Evolutionary conservation across 2,888 invertebrate genomes (phyloP).

Genomic region (Zaprionus lineosus): DNA sequence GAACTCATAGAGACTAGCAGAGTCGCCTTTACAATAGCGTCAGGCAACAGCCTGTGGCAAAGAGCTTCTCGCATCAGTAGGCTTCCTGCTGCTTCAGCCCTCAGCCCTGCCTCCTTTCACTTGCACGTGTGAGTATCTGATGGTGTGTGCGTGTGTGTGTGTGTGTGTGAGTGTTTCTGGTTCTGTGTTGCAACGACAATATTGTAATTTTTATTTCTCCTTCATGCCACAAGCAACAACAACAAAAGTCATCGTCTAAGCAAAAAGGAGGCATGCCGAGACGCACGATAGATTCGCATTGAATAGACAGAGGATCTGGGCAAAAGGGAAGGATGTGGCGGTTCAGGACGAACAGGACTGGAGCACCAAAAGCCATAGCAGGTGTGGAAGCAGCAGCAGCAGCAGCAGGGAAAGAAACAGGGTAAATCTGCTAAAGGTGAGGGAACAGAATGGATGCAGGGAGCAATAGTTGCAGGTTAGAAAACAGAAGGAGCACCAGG

Average conservation of each 20-base stretch:
- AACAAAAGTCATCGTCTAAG: conserved; percentile 26
- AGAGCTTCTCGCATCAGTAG: conserved; percentile 51
- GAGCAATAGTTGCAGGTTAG: too few species aligned
- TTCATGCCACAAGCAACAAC: conserved; percentile 59
- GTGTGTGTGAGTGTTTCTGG: conserved; percentile 34
- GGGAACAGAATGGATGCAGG: too few species aligned
- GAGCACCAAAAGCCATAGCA: too few species aligned
- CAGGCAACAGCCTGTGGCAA: conserved; percentile 50
- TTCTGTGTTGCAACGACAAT: conserved; percentile 64
- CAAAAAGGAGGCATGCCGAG: conserved; percentile 23
- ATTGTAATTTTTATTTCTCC: conserved; percentile 75
- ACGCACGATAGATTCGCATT: conserved; percentile 53
- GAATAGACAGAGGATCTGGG: conserved; percentile 36
- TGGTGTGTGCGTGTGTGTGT: conserved; percentile 40
- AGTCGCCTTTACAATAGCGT: conserved; percentile 39
- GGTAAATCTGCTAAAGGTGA: too few species aligned
- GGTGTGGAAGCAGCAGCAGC: background rate
- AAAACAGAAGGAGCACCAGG: too few species aligned
- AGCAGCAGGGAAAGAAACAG: too few species aligned
- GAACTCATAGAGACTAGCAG: conserved; percentile 22
- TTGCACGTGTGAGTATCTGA: too few species aligned
- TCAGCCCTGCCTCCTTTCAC: background rate
- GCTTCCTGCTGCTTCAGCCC: conserved; percentile 27
- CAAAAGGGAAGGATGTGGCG: too few species aligned
- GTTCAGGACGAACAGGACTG: too few species aligned